These are phyloP conservation scores for Lamprologus sp. DNA, from an alignment of 2,113 vertebrate genomes.

Conservation along the genomic window DNA sequence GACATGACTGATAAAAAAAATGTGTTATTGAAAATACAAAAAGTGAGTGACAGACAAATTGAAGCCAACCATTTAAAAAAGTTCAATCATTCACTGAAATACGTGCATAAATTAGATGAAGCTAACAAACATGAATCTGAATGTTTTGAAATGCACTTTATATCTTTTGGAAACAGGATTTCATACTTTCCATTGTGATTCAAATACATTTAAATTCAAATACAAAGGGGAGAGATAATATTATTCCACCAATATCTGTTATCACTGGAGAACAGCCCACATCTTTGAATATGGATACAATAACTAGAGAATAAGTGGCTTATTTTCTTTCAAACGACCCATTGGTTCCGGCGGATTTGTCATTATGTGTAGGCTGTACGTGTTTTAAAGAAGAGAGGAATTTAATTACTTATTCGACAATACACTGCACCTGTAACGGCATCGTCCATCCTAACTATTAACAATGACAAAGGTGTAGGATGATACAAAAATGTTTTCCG, in stretches of 20 bases:
- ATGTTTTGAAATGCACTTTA: slow-evolving; percentile 10
- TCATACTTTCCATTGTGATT: slow-evolving; percentile 37
- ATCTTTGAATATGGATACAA: slow-evolving; percentile 47
- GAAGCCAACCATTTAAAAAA: background rate
- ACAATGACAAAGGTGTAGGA: background rate
- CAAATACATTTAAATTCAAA: slow-evolving; percentile 30
- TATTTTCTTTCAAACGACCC: slow-evolving; percentile 19
- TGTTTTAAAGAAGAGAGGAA: slow-evolving; percentile 12
- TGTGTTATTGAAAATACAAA: slow-evolving; percentile 2
- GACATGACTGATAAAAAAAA: background rate
- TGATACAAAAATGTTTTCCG: background rate
- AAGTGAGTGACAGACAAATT: slow-evolving; percentile 6
- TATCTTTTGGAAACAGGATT: slow-evolving; percentile 4
- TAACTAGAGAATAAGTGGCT: slow-evolving; percentile 21
- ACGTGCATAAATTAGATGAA: background rate
- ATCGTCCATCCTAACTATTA: background rate
- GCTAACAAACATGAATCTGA: slow-evolving; percentile 18
- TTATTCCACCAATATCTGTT: slow-evolving; percentile 45
- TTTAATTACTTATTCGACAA: slow-evolving; percentile 13
- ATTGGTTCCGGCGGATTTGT: slow-evolving; percentile 24
- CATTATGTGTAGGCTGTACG: background rate
- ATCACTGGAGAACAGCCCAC: slow-evolving; percentile 53
- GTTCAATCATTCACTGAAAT: background rate
- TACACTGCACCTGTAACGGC: background rate
- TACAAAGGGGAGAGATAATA: slow-evolving; percentile 20